Base-by-base conservation (phyloP, 2,113 vertebrate species). In the Phyllopteryx taeniolatus region DNA sequence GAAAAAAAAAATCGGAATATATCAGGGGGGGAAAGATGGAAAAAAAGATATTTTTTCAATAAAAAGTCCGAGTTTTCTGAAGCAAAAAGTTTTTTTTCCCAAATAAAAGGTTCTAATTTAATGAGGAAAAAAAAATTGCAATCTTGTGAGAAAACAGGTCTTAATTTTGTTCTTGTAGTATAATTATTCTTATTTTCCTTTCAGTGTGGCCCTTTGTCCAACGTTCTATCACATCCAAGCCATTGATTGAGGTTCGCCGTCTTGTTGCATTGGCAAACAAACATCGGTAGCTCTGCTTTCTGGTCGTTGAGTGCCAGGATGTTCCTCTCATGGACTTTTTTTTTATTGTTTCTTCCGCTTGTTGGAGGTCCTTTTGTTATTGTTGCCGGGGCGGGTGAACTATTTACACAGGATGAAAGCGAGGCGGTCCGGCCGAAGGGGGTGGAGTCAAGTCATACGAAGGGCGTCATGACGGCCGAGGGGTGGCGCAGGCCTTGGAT, bases 401-500 rank as follows among this genome's bases (percentile, higher is more conserved):
- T 92, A 93, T 93, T 91, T 92, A 92, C 91, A 93, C 39, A 8
- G 83, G 77, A 73, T 68, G 68, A 35, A 59, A 74, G 65, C 74
- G 69, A 39, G 39, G 11, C 2, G 39, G n/a, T n/a, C 47, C 1
- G 49, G 73, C 72, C 13, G 20, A 22, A 11, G 8, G 53, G 20
- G 53, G n/a, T 11, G 53, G 1, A 2, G 35, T 39, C 17, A 17
- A 90, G 91, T 99, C 95, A 99, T 95, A 99, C 98, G 22, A 99
- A 99, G 0, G 97, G 97, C 0, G 98, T 99, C 98, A 99, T 99
- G 87, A 99, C 98, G 9, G 98, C 94, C 0, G 96, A 98, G 75
- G 97, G 96, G 86, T 98, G 98, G 68, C 98, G 96, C 73, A 99
- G 95, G 95, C 97, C 96, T 85, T 99, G 98, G 85, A 99, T 96